Evolutionary conservation across 1,140 invertebrate species (phyloP), one percentile per base, ranked within the genome.

Genomic region (Drosophila virilis): DNA sequence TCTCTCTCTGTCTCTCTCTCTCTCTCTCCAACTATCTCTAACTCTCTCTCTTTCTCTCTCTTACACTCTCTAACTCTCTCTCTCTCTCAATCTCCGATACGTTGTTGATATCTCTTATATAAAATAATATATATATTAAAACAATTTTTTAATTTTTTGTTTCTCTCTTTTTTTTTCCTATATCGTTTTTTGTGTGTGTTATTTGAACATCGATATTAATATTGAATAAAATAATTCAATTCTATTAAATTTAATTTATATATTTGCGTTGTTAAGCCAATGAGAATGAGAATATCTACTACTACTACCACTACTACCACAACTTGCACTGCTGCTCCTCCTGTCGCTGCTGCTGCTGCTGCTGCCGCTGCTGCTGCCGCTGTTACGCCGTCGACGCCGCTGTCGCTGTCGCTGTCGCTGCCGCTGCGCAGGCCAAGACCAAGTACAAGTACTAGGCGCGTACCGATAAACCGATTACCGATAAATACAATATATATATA

Each of bases 211-310:
- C 69, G 70, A 89, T 74, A 83, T 82, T 84, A 80, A 80, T 80
- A 71, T 80, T 77, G 66, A 77, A 28, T 28, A 28, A 28, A 88
- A 68, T 43, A 37, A 17, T 17, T 17, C 17, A 50, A 88, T 71
- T 91, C 77, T 84, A 79, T 84, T 81, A 82, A 84, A 91, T 91
- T 90, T 86, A 91, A 91, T 84, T 86, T 83, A 82, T 89, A 88
- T 89, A 91, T 91, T 91, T 90, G 81, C 90, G 84, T 88, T 89
- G 84, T 84, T 85, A 91, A 91, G 90, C 90, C 90, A 91, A 91
- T 91, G 84, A 91, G 85, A 91, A 85, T 91, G 90, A 91, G 90
- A 91, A 90, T 82, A 90, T 91, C 77, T 85, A 86, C 84, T 89
- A 86, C 82, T 72, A 73, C 70, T 68, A 72, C 85, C 55, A 88